These are phyloP conservation scores for Otolemur crassicaudatus DNA, from an alignment of 2,797 vertebrate genomes.

Conservation along the genomic window DNA sequence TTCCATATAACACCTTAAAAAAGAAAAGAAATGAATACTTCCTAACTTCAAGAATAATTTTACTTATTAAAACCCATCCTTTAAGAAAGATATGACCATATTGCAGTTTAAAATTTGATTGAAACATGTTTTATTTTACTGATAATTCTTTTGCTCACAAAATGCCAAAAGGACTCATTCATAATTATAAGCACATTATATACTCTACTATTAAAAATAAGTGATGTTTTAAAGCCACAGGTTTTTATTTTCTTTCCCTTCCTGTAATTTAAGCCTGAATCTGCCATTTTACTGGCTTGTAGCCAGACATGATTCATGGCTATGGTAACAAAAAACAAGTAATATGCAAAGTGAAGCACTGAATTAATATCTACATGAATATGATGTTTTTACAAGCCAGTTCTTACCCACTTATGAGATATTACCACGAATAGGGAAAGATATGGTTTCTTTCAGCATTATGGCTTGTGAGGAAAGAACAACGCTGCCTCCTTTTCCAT, in stretches of 20 bases:
- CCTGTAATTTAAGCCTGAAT: constrained; percentile 27
- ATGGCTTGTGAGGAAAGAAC: background rate
- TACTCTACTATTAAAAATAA: background rate
- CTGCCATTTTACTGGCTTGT: background rate
- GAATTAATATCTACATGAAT: constrained; percentile 38
- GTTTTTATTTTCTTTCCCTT: background rate
- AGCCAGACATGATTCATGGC: constrained; percentile 25
- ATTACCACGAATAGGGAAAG: background rate
- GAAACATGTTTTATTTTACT: background rate
- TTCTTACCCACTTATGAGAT: background rate
- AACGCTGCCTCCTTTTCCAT: background rate
- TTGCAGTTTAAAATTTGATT: background rate
- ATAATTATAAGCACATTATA: constrained; percentile 15
- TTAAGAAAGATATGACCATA: background rate
- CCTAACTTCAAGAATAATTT: constrained; percentile 1
- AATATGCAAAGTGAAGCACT: background rate
- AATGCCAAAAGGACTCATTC: constrained; percentile 32
- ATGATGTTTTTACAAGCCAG: background rate
- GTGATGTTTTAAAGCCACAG: background rate
- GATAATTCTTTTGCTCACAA: constrained; percentile 9
- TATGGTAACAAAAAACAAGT: constrained; percentile 44
- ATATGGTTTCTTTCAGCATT: background rate
- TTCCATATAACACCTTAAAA: background rate
- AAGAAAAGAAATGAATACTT: background rate
- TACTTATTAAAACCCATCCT: background rate